Percentiles rank a stretch among this genome's conserved stretches.
Conservation (phyloP, 92 coral and sea anemone species). For the Umimayanthus kanabou region DNA sequence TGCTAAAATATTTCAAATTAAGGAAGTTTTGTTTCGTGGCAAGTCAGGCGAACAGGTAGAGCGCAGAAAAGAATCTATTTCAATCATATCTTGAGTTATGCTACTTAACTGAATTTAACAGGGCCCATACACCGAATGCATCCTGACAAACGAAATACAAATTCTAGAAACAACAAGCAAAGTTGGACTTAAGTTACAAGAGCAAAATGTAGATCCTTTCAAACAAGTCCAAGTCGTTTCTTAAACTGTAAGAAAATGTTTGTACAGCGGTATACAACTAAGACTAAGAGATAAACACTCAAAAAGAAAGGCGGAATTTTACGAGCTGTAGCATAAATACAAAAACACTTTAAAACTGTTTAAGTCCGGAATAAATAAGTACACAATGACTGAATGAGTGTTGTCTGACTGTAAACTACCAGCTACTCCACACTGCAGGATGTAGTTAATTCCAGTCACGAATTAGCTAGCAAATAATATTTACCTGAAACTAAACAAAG, state of each 20-base stretch:
- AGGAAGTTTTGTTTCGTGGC: conserved; percentile 4
- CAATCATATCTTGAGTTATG: not conserved
- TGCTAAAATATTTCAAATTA: not conserved
- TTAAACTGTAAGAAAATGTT: too few relatives aligned
- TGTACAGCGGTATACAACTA: not conserved
- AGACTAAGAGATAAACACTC: not conserved
- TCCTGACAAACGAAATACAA: not conserved
- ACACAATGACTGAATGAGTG: not conserved
- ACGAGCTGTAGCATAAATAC: not conserved
- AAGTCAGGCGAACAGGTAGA: not conserved
- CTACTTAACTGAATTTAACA: too few relatives aligned
- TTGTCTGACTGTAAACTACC: too few relatives aligned
- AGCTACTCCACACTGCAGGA: not conserved
- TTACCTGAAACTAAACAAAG: not conserved
- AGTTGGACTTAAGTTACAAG: not conserved
- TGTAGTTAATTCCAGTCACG: not conserved
- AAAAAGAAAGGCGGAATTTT: not conserved
- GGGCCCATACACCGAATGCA: not conserved
- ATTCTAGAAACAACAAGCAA: not conserved
- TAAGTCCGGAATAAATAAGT: not conserved
- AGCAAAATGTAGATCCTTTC: not conserved
- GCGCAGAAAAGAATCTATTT: not conserved
- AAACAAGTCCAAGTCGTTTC: not conserved
- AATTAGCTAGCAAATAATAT: not conserved
- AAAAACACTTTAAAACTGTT: not conserved